A percentile compares a stretch with the other conserved stretches of the same genome.
phyloP scores from a whole-genome alignment of 2,888 invertebrate genomes.

The Heliconius ethilla region DNA sequence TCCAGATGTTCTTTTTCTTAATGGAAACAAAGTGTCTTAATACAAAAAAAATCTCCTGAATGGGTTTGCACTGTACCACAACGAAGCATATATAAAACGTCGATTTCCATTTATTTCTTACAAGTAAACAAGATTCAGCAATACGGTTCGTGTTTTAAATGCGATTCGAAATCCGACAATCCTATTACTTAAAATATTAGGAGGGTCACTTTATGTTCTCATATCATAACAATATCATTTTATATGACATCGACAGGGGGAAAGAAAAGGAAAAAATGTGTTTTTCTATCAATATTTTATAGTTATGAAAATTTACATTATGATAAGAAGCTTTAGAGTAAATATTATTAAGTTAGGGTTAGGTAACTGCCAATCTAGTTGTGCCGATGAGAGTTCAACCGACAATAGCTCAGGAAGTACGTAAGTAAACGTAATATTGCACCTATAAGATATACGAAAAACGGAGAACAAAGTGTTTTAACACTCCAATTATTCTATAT shows the following conservation, averaged over 20 bases:
- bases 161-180: conserved; percentile 8
- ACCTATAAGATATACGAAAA: too few relatives aligned
- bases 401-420: too few relatives aligned
- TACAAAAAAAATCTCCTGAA: background rate
- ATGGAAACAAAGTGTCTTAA: too few relatives aligned
- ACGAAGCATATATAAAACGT: background rate
- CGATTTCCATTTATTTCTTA: background rate
- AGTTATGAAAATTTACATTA: background rate
- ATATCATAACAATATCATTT: conserved; percentile 15
- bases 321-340: background rate
- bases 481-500: too few relatives aligned
- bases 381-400: too few relatives aligned
- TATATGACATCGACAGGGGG: background rate
- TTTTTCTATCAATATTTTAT: background rate
- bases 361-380: too few relatives aligned
- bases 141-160: conserved; percentile 14
- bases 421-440: too few relatives aligned
- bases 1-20: too few relatives aligned
- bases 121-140: conserved; percentile 1
- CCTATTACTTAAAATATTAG: conserved; percentile 18
- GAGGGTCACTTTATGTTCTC: conserved; percentile 15
- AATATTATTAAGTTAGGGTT: too few relatives aligned
- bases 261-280: background rate
- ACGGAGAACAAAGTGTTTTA: too few relatives aligned
- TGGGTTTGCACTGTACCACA: background rate